Evolutionary conservation across 2,113 vertebrate species (phyloP).

Genomic region (Malurus melanocephalus): DNA sequence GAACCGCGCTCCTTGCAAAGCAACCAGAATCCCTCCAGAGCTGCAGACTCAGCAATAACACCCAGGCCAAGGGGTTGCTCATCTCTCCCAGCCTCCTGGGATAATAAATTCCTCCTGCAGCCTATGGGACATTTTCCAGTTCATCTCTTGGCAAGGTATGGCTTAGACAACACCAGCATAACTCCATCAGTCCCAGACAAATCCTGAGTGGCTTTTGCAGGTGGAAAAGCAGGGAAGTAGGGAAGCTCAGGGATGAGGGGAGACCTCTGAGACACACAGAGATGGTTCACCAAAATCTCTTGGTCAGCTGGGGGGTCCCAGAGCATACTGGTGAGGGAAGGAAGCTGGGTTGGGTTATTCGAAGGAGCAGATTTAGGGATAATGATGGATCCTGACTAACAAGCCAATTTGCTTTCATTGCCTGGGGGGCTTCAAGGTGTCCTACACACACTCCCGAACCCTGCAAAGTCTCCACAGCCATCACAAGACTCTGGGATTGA

Average conservation of each 20-base stretch:
- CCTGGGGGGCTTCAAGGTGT: background rate
- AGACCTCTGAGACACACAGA: background rate
- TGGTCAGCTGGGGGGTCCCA: background rate
- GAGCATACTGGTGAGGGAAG: background rate
- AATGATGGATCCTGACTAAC: background rate
- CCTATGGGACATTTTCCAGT: background rate
- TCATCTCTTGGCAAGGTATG: background rate
- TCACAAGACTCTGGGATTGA: background rate
- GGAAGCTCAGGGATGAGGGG: background rate
- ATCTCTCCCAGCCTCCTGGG: background rate
- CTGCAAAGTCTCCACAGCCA: background rate
- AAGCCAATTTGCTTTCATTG: background rate
- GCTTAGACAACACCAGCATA: background rate
- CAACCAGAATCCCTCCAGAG: background rate
- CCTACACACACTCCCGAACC: background rate
- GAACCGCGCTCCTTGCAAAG: background rate
- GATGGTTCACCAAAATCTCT: background rate
- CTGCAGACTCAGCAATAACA: background rate
- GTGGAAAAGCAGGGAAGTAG: background rate
- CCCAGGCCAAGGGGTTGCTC: background rate
- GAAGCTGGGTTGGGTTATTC: background rate
- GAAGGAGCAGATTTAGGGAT: background rate
- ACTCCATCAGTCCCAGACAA: accelerated
- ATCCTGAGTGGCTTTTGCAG: background rate
- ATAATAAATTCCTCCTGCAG: background rate